Conservation (phyloP, 1,140 invertebrate species). For the Thaumatotibia leucotreta region DNA sequence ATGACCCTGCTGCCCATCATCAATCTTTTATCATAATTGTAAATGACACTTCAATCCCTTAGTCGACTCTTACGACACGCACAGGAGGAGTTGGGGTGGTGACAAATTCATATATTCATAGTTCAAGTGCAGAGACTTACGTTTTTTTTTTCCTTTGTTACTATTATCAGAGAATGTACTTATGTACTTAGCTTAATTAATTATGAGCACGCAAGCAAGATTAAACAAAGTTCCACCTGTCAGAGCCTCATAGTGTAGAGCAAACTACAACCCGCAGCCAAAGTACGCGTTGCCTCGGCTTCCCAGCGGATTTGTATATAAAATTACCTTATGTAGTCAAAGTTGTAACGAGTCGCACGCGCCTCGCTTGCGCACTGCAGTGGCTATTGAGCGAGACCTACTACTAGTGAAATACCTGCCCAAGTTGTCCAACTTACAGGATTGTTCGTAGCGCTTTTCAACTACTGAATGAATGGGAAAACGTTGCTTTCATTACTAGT, state of each 20-base stretch:
- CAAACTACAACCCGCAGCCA: not conserved
- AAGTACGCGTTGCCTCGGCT: not conserved
- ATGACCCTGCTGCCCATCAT: too few relatives aligned
- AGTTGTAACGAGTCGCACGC: not conserved
- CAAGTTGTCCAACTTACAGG: slow-evolving; percentile 1
- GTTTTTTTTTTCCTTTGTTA: too few relatives aligned
- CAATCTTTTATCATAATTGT: too few relatives aligned
- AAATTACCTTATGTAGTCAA: not conserved
- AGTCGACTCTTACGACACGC: too few relatives aligned
- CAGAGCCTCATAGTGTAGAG: not conserved
- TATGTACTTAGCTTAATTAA: not conserved
- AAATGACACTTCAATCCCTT: too few relatives aligned
- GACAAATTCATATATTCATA: too few relatives aligned
- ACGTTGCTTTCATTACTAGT: not conserved
- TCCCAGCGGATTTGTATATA: not conserved
- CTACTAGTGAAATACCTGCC: slow-evolving; percentile 1
- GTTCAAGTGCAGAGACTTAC: too few relatives aligned
- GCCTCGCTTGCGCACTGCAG: not conserved
- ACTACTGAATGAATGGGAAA: not conserved
- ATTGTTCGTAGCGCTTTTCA: slow-evolving; percentile 6
- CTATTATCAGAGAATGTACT: too few relatives aligned
- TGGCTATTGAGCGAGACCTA: not conserved
- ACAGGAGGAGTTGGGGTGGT: too few relatives aligned
- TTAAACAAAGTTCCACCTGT: not conserved
- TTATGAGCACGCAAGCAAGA: not conserved